phyloP scores from a whole-genome alignment of 2,888 invertebrate genomes.

The Bombyx huttoni region DNA sequence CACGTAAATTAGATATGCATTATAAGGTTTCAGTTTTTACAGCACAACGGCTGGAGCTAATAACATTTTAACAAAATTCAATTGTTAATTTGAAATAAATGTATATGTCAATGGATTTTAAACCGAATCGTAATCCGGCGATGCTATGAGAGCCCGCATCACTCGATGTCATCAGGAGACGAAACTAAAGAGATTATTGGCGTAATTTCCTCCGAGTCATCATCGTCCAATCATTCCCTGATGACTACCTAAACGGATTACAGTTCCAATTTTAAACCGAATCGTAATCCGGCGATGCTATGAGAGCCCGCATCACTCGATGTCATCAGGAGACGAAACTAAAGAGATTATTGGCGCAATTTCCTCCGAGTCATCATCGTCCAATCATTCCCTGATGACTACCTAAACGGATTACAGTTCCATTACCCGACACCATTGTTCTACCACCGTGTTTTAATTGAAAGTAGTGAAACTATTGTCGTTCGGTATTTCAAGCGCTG shows the following conservation, averaged over 20 bases:
- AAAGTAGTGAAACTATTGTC: conserved; percentile 42
- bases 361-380: conserved; percentile 41
- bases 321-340: conserved; percentile 14
- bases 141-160: neutral
- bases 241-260: conserved; percentile 50
- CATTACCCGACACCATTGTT: conserved; percentile 30
- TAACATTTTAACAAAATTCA: too few relatives aligned
- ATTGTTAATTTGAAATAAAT: neutral
- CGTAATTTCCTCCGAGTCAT: conserved; percentile 39
- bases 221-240: conserved; percentile 41
- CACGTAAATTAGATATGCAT: too few relatives aligned
- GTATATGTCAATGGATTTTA: conserved; percentile 5
- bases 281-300: conserved; percentile 1
- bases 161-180: conserved; percentile 9
- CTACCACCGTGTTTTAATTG: conserved; percentile 32
- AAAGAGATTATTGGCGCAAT: conserved; percentile 42
- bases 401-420: conserved; percentile 41
- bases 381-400: conserved; percentile 50
- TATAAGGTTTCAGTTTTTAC: too few relatives aligned
- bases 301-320: neutral
- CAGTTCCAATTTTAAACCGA: conserved; percentile 19
- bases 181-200: conserved; percentile 40
- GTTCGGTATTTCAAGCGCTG: conserved; percentile 9
- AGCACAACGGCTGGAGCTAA: too few relatives aligned
- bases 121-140: conserved; percentile 4